Evolutionary conservation across 1,140 invertebrate genomes (phyloP).

Genomic region (Camponotus pennsylvanicus): DNA sequence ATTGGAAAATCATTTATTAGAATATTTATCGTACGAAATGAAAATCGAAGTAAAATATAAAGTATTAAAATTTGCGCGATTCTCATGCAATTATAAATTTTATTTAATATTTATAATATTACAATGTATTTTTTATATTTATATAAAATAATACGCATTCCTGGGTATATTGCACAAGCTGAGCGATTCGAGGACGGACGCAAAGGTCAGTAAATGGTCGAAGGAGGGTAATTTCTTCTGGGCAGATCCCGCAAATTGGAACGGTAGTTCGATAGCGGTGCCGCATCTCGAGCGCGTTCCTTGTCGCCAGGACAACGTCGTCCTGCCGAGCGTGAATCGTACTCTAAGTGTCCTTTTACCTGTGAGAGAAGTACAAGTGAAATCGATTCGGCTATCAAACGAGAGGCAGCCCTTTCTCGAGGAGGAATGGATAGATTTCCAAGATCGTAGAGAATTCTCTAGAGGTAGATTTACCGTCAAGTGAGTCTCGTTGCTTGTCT

Average conservation of each 20-base stretch:
- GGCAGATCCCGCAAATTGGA: conserved; percentile 83
- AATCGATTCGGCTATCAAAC: conserved; percentile 68
- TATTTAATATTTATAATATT: not conserved
- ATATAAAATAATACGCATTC: not conserved
- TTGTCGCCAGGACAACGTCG: conserved; percentile 78
- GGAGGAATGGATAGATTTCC: conserved; percentile 77
- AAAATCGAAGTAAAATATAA: conserved; percentile 1
- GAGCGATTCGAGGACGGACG: conserved; percentile 55
- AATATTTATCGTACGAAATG: conserved; percentile 6
- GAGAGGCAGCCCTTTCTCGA: conserved; percentile 58
- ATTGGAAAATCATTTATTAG: conserved; percentile 13
- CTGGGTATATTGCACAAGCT: conserved; percentile 58
- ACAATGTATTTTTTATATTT: not conserved
- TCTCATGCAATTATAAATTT: not conserved
- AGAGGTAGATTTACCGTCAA: conserved; percentile 72
- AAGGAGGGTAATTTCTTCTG: conserved; percentile 79
- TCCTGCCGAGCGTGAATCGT: conserved; percentile 75
- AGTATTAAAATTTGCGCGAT: not conserved
- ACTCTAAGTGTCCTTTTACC: conserved; percentile 79
- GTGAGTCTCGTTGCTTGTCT: conserved; percentile 16
- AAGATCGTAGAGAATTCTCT: conserved; percentile 74
- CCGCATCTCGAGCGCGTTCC: conserved; percentile 83
- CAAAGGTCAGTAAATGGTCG: conserved; percentile 71
- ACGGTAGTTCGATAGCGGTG: conserved; percentile 76
- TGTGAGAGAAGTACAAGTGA: conserved; percentile 72